A percentile compares a stretch with the other conserved stretches of the same genome.
These are phyloP conservation scores for Clitarchus hookeri DNA, from an alignment of 2,888 invertebrate species.

Conservation along the genomic window DNA sequence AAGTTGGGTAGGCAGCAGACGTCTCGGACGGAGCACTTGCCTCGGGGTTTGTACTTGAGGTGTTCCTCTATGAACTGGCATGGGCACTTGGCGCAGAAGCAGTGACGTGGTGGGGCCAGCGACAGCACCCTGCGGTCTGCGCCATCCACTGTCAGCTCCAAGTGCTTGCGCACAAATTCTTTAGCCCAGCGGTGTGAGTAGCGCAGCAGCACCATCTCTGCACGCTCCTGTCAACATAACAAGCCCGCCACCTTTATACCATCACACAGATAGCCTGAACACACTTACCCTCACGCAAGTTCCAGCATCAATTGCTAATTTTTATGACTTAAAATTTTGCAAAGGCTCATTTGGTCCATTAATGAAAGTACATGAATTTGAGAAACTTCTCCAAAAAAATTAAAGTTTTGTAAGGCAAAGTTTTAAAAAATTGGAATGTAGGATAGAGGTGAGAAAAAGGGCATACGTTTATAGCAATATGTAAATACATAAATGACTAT, in stretches of 20 bases:
- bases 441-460: too few relatives aligned
- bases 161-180: constrained; percentile 71
- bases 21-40: constrained; percentile 56
- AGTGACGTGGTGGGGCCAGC: constrained; percentile 73
- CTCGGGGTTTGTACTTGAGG: constrained; percentile 79
- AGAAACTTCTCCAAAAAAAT: too few relatives aligned
- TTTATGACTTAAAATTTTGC: too few relatives aligned
- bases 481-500: too few relatives aligned
- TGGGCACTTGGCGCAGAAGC: constrained; percentile 75
- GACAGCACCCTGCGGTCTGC: constrained; percentile 54
- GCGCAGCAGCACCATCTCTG: constrained; percentile 78
- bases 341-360: too few relatives aligned
- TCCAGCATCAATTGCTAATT: too few relatives aligned
- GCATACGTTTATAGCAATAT: too few relatives aligned
- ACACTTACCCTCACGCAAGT: too few relatives aligned
- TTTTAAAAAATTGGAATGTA: too few relatives aligned
- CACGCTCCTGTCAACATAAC: constrained; percentile 69
- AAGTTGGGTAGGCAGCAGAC: constrained; percentile 56
- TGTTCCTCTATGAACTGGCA: constrained; percentile 92
- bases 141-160: constrained; percentile 63
- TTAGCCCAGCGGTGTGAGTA: constrained; percentile 88
- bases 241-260: constrained; percentile 37
- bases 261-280: not conserved
- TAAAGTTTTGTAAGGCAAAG: too few relatives aligned
- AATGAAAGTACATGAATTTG: too few relatives aligned